Conservation (phyloP, 2,888 invertebrate genomes). For the Orthosia gracilis region DNA sequence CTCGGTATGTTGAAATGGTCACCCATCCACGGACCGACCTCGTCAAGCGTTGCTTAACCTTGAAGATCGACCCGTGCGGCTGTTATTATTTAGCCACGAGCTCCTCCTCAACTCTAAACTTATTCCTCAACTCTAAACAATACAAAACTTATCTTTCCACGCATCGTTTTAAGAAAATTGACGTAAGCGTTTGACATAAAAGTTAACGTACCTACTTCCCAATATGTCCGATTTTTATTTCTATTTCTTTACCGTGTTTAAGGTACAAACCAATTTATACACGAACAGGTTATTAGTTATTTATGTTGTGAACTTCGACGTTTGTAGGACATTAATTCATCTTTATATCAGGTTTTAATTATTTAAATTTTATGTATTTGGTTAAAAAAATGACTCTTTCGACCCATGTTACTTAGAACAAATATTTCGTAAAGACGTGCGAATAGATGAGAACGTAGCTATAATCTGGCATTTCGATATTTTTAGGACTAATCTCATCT, state of each 20-base stretch:
- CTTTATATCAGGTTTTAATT: too few species aligned
- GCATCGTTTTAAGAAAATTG: neutral
- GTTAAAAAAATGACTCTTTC: neutral
- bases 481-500: too few species aligned
- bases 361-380: neutral
- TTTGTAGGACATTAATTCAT: neutral
- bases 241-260: neutral
- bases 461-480: too few species aligned
- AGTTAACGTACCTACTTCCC: neutral
- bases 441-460: neutral
- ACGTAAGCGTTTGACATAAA: neutral
- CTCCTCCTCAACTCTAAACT: too few species aligned
- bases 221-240: neutral
- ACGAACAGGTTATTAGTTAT: neutral
- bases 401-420: neutral
- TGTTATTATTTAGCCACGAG: too few species aligned
- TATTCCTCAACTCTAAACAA: neutral
- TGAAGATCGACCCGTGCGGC: too few species aligned
- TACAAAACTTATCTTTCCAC: neutral
- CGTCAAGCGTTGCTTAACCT: too few species aligned
- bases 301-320: neutral
- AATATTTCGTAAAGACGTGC: neutral
- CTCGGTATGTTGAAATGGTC: too few species aligned
- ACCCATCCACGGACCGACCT: too few species aligned
- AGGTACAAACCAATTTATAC: neutral